Conservation (phyloP, 2,797 vertebrate genomes). For the Todus mexicanus region DNA sequence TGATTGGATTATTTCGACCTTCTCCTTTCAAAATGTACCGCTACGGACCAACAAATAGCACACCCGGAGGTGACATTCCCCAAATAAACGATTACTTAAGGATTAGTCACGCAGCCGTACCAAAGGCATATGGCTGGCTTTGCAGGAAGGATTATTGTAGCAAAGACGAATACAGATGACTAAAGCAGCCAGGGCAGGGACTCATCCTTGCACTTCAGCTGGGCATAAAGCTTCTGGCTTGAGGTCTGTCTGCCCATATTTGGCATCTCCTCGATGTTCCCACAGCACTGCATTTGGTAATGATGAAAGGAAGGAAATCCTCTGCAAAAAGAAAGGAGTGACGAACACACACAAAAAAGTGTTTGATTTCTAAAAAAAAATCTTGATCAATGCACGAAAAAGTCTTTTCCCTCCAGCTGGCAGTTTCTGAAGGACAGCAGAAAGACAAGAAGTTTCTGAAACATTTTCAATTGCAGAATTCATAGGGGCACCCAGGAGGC, state of each 20-base stretch:
- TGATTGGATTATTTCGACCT: conserved; percentile 31
- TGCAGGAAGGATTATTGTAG: conserved; percentile 7
- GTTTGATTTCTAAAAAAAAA: background rate
- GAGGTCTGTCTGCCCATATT: background rate
- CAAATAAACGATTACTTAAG: conserved; percentile 53
- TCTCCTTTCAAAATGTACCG: background rate
- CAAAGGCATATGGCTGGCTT: background rate
- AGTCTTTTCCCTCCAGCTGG: background rate
- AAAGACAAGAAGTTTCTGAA: background rate
- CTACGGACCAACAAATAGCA: conserved; percentile 21
- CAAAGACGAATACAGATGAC: conserved; percentile 36
- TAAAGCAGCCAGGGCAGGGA: background rate
- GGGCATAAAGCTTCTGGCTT: background rate
- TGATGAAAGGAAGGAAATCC: background rate
- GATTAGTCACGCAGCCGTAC: conserved; percentile 50
- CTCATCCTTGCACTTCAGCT: background rate
- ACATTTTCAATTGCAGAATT: background rate
- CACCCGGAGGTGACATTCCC: conserved; percentile 40
- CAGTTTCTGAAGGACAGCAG: background rate
- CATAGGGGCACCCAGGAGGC: background rate
- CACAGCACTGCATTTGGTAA: background rate
- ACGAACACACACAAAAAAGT: background rate
- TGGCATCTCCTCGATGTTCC: background rate
- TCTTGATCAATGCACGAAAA: background rate
- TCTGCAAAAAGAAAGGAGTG: background rate